phyloP scores from a whole-genome alignment of 1,140 invertebrate species.

The Eumeta japonica region DNA sequence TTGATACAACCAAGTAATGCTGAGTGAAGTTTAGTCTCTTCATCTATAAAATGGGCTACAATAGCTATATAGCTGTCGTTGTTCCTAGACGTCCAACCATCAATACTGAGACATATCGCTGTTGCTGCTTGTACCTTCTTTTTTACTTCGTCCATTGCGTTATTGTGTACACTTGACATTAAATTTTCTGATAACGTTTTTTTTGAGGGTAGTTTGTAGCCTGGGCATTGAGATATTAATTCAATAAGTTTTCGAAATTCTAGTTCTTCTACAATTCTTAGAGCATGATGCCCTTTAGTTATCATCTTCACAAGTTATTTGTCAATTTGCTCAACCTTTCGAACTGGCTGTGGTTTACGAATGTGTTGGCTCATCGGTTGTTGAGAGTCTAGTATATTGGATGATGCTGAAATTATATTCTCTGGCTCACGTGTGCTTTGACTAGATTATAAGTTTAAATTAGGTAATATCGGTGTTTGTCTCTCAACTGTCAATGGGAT shows the following conservation, averaged over 20 bases:
- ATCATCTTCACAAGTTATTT: slow-evolving; percentile 19
- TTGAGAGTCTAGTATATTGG: slow-evolving; percentile 1
- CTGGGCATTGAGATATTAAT: slow-evolving; percentile 14
- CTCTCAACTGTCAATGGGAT: slow-evolving; percentile 6
- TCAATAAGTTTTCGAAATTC: slow-evolving; percentile 17
- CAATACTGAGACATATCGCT: slow-evolving; percentile 14
- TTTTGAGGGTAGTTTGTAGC: slow-evolving; percentile 17
- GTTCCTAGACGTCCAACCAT: slow-evolving; percentile 17
- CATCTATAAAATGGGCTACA: slow-evolving; percentile 18
- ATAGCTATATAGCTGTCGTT: slow-evolving; percentile 17
- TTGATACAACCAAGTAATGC: slow-evolving; percentile 11
- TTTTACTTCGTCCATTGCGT: slow-evolving; percentile 10
- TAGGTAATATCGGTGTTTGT: slow-evolving; percentile 5
- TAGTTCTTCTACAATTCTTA: slow-evolving; percentile 20
- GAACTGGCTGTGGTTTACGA: slow-evolving; percentile 5
- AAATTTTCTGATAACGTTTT: slow-evolving; percentile 19
- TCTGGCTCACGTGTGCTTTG: neutral
- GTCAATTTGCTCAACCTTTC: slow-evolving; percentile 11
- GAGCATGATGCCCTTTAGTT: slow-evolving; percentile 18
- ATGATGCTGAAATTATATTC: neutral
- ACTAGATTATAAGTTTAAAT: too few relatives aligned
- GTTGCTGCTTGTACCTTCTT: slow-evolving; percentile 8
- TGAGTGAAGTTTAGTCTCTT: slow-evolving; percentile 8
- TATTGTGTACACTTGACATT: slow-evolving; percentile 13
- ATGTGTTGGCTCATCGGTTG: slow-evolving; percentile 6